Evolutionary conservation across 1,140 invertebrate species (phyloP).

Genomic region (Archivesica marissinica): DNA sequence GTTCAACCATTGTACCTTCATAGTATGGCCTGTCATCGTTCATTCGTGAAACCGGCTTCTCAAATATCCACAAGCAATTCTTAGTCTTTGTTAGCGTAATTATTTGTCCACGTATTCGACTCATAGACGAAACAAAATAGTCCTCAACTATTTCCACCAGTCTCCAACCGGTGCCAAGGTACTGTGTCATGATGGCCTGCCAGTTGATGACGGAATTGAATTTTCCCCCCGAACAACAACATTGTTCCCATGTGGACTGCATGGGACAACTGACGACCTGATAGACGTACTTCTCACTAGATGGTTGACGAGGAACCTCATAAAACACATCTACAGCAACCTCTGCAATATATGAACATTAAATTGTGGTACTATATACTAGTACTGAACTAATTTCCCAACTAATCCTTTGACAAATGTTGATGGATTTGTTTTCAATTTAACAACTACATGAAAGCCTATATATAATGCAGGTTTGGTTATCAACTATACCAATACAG

Average conservation of each 20-base stretch:
- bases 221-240: not conserved
- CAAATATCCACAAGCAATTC: conserved; percentile 54
- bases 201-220: conserved; percentile 2
- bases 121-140: not conserved
- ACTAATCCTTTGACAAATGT: too few relatives aligned
- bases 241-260: not conserved
- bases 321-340: conserved; percentile 51
- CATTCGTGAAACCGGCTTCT: conserved; percentile 36
- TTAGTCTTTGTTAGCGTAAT: not conserved
- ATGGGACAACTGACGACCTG: conserved; percentile 40
- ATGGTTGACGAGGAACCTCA: conserved; percentile 2
- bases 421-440: too few relatives aligned
- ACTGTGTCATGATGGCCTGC: conserved; percentile 38
- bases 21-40: conserved; percentile 37
- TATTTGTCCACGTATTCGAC: not conserved
- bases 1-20: conserved; percentile 45
- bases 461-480: too few relatives aligned
- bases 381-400: too few relatives aligned
- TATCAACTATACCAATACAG: too few relatives aligned
- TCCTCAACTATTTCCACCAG: conserved; percentile 47
- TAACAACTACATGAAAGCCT: too few relatives aligned
- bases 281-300: conserved; percentile 35
- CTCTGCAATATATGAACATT: too few relatives aligned
- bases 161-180: conserved; percentile 45
- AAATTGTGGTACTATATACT: too few relatives aligned